phyloP scores from a whole-genome alignment of 1,140 invertebrate genomes.

The Cecropterus lyciades region DNA sequence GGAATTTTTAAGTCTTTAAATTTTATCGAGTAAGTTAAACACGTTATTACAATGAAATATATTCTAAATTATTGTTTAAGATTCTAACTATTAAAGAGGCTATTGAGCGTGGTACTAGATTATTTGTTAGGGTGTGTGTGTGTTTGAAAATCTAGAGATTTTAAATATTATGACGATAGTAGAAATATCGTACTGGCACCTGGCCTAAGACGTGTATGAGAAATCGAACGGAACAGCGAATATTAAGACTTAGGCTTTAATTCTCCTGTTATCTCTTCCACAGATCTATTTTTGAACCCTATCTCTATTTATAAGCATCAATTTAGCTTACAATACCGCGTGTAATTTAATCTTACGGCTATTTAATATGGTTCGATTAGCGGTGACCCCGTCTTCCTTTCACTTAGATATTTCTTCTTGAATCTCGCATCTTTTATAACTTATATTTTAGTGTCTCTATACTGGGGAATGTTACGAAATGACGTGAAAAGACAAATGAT shows the following conservation, averaged over 20 bases:
- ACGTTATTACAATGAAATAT: constrained; percentile 7
- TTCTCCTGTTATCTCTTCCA: neutral
- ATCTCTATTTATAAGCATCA: neutral
- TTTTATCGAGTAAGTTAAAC: too few species aligned
- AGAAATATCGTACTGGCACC: neutral
- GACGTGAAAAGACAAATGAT: neutral
- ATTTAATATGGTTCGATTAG: constrained; percentile 19
- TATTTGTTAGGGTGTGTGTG: neutral
- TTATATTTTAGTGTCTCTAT: constrained; percentile 15
- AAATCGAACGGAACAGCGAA: constrained; percentile 28
- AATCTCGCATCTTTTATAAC: constrained; percentile 16
- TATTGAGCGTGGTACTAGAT: constrained; percentile 12
- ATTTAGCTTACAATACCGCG: neutral
- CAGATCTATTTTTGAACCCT: constrained; percentile 4
- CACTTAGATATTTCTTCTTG: constrained; percentile 4
- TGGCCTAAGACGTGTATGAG: constrained; percentile 9
- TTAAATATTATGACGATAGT: constrained; percentile 6
- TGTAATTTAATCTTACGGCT: constrained; percentile 14
- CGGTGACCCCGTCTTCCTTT: constrained; percentile 24
- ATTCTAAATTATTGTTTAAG: constrained; percentile 30
- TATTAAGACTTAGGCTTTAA: constrained; percentile 24
- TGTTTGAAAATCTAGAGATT: constrained; percentile 23
- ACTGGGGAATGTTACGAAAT: neutral
- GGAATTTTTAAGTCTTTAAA: too few species aligned
- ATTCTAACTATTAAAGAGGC: constrained; percentile 13